Evolutionary conservation across 2,888 invertebrate species (phyloP).

Genomic region (Scaptomyza tumidula): DNA sequence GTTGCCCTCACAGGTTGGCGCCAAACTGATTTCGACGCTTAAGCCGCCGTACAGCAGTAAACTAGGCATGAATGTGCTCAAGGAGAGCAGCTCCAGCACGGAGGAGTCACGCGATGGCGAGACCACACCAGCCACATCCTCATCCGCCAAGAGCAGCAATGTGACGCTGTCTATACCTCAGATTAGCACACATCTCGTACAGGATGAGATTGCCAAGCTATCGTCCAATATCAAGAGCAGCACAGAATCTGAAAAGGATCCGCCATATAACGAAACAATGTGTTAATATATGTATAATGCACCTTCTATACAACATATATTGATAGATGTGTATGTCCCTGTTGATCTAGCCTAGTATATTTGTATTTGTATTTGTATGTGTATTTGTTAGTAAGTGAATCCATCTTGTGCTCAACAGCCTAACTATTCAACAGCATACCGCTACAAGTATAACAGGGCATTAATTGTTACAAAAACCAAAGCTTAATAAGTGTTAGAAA

Average conservation of each 20-base stretch:
- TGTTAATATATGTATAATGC: conserved; percentile 71
- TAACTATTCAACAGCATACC: conserved; percentile 47
- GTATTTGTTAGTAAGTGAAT: conserved; percentile 31
- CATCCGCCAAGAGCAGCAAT: conserved; percentile 56
- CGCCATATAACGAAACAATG: conserved; percentile 85
- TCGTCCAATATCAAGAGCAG: conserved; percentile 85
- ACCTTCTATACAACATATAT: background rate
- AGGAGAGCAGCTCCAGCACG: conserved; percentile 85
- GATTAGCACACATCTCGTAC: conserved; percentile 84
- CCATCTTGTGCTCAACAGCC: conserved; percentile 57
- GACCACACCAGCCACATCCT: conserved; percentile 46
- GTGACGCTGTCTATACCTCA: conserved; percentile 79
- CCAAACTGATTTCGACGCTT: conserved; percentile 82
- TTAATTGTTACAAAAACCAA: conserved; percentile 5
- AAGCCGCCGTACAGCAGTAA: conserved; percentile 81
- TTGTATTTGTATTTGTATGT: conserved; percentile 19
- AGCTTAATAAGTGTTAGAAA: conserved; percentile 10
- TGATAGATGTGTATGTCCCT: conserved; percentile 6
- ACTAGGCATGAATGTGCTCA: conserved; percentile 83
- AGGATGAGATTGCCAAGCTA: conserved; percentile 85
- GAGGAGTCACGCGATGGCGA: conserved; percentile 83
- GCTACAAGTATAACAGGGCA: background rate
- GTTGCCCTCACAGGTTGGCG: conserved; percentile 63
- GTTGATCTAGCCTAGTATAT: conserved; percentile 14
- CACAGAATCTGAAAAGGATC: conserved; percentile 84